phyloP scores from a whole-genome alignment of 1,140 invertebrate species.

The Heliconius hewitsoni region DNA sequence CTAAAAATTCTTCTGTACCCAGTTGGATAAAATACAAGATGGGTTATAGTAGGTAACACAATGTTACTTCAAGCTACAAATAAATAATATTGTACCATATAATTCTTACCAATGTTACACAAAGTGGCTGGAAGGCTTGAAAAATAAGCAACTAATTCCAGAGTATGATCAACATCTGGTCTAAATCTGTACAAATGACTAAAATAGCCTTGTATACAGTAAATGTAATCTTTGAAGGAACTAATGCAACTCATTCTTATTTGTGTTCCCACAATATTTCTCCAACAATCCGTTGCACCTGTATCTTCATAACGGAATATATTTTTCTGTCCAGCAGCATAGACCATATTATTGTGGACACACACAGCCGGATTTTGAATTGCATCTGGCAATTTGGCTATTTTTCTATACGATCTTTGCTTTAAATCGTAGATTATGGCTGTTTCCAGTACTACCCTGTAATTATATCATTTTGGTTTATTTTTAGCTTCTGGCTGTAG shows the following conservation, averaged over 20 bases:
- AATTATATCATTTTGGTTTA: constrained; percentile 36
- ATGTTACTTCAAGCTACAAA: too few relatives aligned
- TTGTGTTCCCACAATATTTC: constrained; percentile 48
- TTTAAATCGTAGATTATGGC: constrained; percentile 63
- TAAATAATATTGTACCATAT: background rate
- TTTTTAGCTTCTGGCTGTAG: too few relatives aligned
- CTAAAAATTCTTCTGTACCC: too few relatives aligned
- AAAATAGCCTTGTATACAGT: constrained; percentile 66
- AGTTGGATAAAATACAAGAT: too few relatives aligned
- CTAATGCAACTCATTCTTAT: constrained; percentile 57
- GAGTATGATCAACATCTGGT: constrained; percentile 48
- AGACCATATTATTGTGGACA: constrained; percentile 53
- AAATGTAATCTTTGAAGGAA: constrained; percentile 63
- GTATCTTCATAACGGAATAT: constrained; percentile 63
- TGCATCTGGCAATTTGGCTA: constrained; percentile 61
- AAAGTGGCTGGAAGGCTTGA: constrained; percentile 54
- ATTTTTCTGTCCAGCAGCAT: constrained; percentile 58
- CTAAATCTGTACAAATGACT: constrained; percentile 61
- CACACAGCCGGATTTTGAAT: constrained; percentile 65
- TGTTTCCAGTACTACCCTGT: constrained; percentile 62
- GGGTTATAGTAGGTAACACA: too few relatives aligned
- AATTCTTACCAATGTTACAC: constrained; percentile 58
- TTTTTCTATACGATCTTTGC: constrained; percentile 53
- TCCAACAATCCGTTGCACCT: constrained; percentile 50
- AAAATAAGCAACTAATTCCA: constrained; percentile 57